Conservation (phyloP, 2,113 vertebrate genomes). For the Cynopterus brachyotis region DNA sequence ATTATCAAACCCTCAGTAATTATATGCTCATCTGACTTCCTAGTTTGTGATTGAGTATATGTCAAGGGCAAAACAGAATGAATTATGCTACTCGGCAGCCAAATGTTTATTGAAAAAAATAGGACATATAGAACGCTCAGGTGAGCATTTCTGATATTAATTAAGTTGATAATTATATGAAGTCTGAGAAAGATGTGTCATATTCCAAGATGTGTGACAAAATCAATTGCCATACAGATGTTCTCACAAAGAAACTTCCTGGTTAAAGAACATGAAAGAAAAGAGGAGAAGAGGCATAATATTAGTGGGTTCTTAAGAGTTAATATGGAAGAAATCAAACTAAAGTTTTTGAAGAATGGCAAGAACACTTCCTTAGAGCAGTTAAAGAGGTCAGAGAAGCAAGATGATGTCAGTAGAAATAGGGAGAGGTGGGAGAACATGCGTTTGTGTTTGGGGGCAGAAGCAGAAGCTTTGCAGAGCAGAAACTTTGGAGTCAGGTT, state of each 20-base stretch:
- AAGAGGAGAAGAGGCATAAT: background rate
- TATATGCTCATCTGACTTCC: background rate
- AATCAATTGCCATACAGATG: background rate
- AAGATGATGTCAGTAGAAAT: background rate
- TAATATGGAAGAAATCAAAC: background rate
- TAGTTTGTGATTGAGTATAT: background rate
- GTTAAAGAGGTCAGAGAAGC: background rate
- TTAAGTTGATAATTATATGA: background rate
- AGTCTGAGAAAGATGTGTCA: background rate
- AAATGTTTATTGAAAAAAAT: background rate
- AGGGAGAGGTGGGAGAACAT: background rate
- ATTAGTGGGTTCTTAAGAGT: background rate
- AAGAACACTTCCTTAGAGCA: background rate
- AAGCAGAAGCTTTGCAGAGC: background rate
- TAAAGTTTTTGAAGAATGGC: background rate
- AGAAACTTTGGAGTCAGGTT: background rate
- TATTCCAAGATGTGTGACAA: background rate
- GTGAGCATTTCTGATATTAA: background rate
- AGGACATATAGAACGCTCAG: background rate
- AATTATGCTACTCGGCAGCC: background rate
- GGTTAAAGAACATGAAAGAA: background rate
- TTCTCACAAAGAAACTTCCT: background rate
- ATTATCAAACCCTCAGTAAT: background rate
- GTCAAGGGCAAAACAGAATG: background rate
- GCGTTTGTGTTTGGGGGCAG: background rate